A percentile compares a stretch with the other conserved stretches of the same genome.
phyloP scores from a whole-genome alignment of 2,113 vertebrate species.

The Percina caprodes region DNA sequence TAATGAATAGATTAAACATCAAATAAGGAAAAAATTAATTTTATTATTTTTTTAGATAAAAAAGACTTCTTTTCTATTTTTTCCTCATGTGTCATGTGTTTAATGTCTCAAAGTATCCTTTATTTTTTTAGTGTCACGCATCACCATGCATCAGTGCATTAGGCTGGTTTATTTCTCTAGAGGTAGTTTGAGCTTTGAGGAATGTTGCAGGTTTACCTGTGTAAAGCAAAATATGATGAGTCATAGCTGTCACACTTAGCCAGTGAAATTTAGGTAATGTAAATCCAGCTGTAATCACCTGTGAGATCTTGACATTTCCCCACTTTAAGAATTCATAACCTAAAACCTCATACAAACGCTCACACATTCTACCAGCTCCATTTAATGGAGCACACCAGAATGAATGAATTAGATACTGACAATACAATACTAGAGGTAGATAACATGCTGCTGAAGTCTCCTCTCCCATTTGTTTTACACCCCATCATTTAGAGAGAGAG shows the following conservation, averaged over 20 bases:
- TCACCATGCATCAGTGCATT: constrained; percentile 15
- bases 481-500: constrained; percentile 20
- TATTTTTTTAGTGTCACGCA: constrained; percentile 10
- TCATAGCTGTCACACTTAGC: constrained; percentile 34
- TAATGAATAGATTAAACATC: neutral
- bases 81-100: neutral
- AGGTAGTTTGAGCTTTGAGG: constrained; percentile 1
- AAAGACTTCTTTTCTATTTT: neutral
- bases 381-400: neutral
- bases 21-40: neutral
- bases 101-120: neutral
- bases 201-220: constrained; percentile 8
- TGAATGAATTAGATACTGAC: constrained; percentile 11
- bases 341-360: neutral
- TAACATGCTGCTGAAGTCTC: constrained; percentile 31
- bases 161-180: neutral
- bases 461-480: constrained; percentile 41
- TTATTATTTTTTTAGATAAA: neutral
- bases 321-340: constrained; percentile 19
- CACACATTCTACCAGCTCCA: neutral
- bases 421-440: neutral
- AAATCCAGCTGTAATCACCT: constrained; percentile 21
- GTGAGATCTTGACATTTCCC: constrained; percentile 34
- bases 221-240: constrained; percentile 13
- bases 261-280: constrained; percentile 37